Base-by-base conservation (phyloP, 2,797 vertebrate species). In the Anguilla megastoma region DNA sequence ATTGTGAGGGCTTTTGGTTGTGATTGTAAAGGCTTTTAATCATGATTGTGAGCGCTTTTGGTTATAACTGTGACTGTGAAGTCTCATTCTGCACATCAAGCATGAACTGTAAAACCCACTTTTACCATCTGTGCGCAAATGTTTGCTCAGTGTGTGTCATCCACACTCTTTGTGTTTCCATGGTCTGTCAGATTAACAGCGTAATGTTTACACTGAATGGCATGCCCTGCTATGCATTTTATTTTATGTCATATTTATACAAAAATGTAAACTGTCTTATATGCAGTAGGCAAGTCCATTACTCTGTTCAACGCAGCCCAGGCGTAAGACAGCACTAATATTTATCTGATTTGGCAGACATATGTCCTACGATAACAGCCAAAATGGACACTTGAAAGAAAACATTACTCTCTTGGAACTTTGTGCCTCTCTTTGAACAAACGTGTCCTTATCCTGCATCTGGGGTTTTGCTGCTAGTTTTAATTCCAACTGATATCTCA, bases 261-360 rank as follows among this genome's bases (percentile, higher is more conserved):
- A 79, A 21, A 71, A 41, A 45, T 45, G 16, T 79, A 41, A 79
- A 45, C 16, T 14, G 12, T 18, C 14, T 79, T 79, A 79, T 79
- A 12, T 45, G 33, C 33, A 41, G 36, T 45, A 45, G 30, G 36
- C 33, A 79, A 41, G 12, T 79, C 36, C 30, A 79, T 79, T 74
- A 74, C 30, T 36, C 33, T 33, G 12, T 74, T 33, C 2, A 79
- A 79, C 14, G 7, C 74, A 41, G 33, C 33, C 0, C 2, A 21
- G 74, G 33, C 30, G 36, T 79, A 79, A 79, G 45, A 45, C 36
- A 45, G 74, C 18, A 21, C 16, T 69, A 79, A 79, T 79, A 45
- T 33, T 45, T 79, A 79, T 79, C 74, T 45, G 36, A 79, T 79
- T 45, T 79, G 74, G 74, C 33, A 41, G 33, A 79, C 74, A 79